phyloP scores from a whole-genome alignment of 2,888 invertebrate species.

The Rhagium mordax region DNA sequence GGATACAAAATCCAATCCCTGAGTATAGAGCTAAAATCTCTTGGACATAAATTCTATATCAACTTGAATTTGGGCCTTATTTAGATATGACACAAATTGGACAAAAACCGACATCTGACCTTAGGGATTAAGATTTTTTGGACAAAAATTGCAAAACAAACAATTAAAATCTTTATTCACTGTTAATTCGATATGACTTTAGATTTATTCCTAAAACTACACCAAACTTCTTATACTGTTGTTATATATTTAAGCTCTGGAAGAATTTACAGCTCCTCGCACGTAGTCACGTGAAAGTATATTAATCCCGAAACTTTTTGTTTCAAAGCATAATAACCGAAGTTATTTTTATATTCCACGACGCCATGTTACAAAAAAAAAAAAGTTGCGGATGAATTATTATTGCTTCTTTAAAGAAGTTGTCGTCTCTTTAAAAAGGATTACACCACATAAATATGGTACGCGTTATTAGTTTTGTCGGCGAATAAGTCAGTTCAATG shows the following conservation, averaged over 20 bases:
- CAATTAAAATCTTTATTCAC: background rate
- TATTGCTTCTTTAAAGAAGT: slow-evolving; percentile 42
- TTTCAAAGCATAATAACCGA: background rate
- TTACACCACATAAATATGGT: slow-evolving; percentile 57
- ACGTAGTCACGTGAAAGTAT: slow-evolving; percentile 8
- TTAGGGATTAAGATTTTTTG: too few relatives aligned
- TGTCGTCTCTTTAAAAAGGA: slow-evolving; percentile 42
- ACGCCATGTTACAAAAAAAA: slow-evolving; percentile 5
- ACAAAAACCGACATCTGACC: too few relatives aligned
- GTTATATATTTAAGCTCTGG: background rate
- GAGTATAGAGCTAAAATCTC: too few relatives aligned
- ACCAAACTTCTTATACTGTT: background rate
- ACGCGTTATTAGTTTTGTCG: slow-evolving; percentile 60
- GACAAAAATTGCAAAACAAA: too few relatives aligned
- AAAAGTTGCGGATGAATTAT: slow-evolving; percentile 42
- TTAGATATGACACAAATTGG: too few relatives aligned
- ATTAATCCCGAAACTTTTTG: slow-evolving; percentile 11
- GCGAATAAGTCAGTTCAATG: slow-evolving; percentile 39
- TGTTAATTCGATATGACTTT: background rate
- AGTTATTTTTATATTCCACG: slow-evolving; percentile 14
- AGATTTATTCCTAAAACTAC: background rate
- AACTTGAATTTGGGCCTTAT: too few relatives aligned
- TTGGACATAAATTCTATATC: too few relatives aligned
- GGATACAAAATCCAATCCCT: too few relatives aligned
- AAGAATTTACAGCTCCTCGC: background rate